phyloP scores from a whole-genome alignment of 2,113 vertebrate genomes.

The Bagarius yarrelli region DNA sequence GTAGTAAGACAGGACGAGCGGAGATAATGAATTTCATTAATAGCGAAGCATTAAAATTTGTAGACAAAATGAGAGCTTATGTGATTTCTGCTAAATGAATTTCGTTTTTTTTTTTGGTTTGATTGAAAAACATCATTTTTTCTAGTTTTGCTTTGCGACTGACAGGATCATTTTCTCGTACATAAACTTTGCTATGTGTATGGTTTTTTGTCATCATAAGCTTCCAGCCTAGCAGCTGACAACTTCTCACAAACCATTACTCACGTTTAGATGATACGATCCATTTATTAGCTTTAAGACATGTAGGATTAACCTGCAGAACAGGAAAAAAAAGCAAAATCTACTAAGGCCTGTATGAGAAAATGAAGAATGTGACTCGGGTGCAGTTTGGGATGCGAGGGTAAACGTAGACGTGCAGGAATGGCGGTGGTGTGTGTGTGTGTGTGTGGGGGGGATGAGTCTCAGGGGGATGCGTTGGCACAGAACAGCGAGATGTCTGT shows the following conservation, averaged over 20 bases:
- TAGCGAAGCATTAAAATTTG: not conserved
- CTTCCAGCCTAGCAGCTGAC: slow-evolving; percentile 13
- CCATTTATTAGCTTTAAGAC: slow-evolving; percentile 16
- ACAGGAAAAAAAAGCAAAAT: not conserved
- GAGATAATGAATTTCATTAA: slow-evolving; percentile 21
- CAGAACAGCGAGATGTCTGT: slow-evolving; percentile 32
- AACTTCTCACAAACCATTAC: slow-evolving; percentile 33
- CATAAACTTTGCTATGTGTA: not conserved
- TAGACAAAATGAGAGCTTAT: not conserved
- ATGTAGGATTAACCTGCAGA: not conserved
- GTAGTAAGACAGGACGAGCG: slow-evolving; percentile 3
- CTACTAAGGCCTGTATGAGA: not conserved
- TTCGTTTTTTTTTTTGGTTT: not conserved
- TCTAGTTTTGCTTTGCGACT: not conserved
- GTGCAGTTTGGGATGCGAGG: slow-evolving; percentile 6
- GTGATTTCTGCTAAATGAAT: not conserved
- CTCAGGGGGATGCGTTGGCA: slow-evolving; percentile 47
- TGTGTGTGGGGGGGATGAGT: slow-evolving; percentile 1
- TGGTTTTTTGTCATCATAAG: not conserved
- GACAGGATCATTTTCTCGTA: not conserved
- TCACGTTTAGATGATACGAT: slow-evolving; percentile 10
- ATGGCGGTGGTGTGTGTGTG: not conserved
- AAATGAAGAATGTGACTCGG: slow-evolving; percentile 14
- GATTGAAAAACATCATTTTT: not conserved
- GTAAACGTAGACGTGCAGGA: slow-evolving; percentile 9